Evolutionary conservation across 2,113 vertebrate species (phyloP).

Genomic region (Peromyscus californicus): DNA sequence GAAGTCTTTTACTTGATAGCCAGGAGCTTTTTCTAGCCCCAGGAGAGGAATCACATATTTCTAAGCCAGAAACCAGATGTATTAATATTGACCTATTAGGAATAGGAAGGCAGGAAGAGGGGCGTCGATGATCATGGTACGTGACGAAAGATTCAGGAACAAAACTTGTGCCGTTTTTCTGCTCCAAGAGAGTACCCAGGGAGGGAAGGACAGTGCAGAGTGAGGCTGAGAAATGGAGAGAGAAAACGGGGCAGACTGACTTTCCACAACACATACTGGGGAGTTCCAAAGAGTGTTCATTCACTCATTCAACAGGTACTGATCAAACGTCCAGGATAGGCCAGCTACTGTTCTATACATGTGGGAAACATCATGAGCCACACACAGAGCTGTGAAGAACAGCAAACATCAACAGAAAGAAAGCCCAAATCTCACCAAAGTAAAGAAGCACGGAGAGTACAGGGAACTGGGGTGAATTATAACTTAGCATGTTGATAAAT

Average conservation of each 20-base stretch:
- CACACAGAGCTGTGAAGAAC: background rate
- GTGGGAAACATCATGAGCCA: background rate
- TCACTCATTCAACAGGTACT: background rate
- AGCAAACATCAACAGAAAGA: background rate
- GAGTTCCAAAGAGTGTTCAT: background rate
- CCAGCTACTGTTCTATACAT: background rate
- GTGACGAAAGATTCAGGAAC: background rate
- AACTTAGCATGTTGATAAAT: background rate
- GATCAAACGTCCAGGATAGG: background rate
- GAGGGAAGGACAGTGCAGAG: background rate
- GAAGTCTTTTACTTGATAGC: constrained; percentile 29
- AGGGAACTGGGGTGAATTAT: background rate
- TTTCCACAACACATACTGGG: background rate
- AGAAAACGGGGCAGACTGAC: background rate
- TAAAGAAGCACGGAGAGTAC: background rate
- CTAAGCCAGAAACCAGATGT: constrained; percentile 27
- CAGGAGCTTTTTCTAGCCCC: background rate
- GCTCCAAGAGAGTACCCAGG: background rate
- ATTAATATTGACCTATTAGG: background rate
- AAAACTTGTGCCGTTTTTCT: background rate
- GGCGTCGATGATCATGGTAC: fast-evolving
- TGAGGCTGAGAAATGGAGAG: background rate
- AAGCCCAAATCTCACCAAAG: background rate
- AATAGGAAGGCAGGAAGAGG: background rate
- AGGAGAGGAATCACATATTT: background rate